Evolutionary conservation across 2,888 invertebrate genomes (phyloP), one percentile per base, ranked within the genome.

Genomic region (Melieria picta): DNA sequence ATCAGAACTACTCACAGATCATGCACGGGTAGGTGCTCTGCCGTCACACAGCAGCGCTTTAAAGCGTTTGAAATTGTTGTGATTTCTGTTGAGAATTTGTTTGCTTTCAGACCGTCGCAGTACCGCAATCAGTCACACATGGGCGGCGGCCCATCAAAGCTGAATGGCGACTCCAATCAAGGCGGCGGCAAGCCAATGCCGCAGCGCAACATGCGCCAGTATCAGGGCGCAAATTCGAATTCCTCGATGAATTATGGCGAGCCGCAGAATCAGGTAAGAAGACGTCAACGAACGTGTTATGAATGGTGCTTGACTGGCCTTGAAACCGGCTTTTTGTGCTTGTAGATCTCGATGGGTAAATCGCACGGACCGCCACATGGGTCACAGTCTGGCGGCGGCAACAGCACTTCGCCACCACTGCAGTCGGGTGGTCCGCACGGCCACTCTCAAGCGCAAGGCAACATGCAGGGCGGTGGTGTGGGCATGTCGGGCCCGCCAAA

Each of bases 201-300:
- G 5, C 86, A 85, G 72, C 82, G 86, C 58, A 80, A 79, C 69
- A 80, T 85, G 77, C 83, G 87, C 50, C 83, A 85, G 70, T 86
- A 85, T 74, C 81, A 82, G 76, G 79, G 81, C 58, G 79, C 80
- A 10, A 80, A 82, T 75, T 80, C 83, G 47, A 83, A 82, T 70
- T 80, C 81, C 0, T 81, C 84, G 61, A 77, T 84, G 61, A 81
- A 79, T 72, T 85, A 84, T 72, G 80, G 80, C 45, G 81, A 80
- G 58, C 76, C 76, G 62, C 79, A 79, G 70, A 77, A 79, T 65
- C 80, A 79, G 76, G 78, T 78, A 63, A 72, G 76, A 62, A 65
- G 66, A 3, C 11, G 11, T n/a, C n/a, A 9, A 6, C 11, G 5
- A 48, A 42, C 7, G 1, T 9, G 4, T 50, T 10, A 7, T n/a